Percentiles rank a stretch among this genome's conserved stretches.
Evolutionary conservation across 2,888 invertebrate genomes (phyloP).

Genomic region (Drosophila buzzatii): DNA sequence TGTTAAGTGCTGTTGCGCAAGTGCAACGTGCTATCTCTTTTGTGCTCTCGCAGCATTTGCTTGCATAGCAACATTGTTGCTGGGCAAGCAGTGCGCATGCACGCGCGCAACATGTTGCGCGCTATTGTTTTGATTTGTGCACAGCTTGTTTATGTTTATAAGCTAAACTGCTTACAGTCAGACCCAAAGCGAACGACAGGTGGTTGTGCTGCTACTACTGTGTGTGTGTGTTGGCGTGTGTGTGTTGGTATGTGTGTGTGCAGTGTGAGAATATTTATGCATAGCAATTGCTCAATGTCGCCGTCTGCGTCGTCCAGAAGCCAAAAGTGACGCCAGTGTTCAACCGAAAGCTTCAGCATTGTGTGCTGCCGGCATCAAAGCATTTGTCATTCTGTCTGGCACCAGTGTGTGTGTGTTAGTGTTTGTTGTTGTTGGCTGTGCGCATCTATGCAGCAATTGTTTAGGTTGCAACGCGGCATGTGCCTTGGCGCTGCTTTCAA

Average conservation of each 20-base stretch:
- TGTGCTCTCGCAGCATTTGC: constrained; percentile 27
- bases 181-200: constrained; percentile 55
- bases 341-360: constrained; percentile 7
- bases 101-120: constrained; percentile 55
- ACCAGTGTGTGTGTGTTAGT: constrained; percentile 11
- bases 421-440: constrained; percentile 12
- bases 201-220: constrained; percentile 44
- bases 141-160: constrained; percentile 62
- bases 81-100: constrained; percentile 37
- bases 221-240: constrained; percentile 14
- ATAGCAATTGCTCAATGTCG: constrained; percentile 78
- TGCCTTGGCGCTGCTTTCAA: constrained; percentile 40
- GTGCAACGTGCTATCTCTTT: constrained; percentile 41
- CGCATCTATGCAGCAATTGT: constrained; percentile 49
- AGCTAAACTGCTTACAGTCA: background rate
- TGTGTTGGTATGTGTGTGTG: constrained; percentile 33
- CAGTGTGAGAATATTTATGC: constrained; percentile 65
- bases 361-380: constrained; percentile 28
- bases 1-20: constrained; percentile 35
- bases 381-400: constrained; percentile 49
- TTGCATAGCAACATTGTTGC: constrained; percentile 53
- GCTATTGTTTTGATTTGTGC: constrained; percentile 42
- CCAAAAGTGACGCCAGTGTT: constrained; percentile 33
- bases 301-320: constrained; percentile 49
- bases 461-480: constrained; percentile 16